phyloP scores from a whole-genome alignment of 2,888 invertebrate species.

The Apamea anceps region DNA sequence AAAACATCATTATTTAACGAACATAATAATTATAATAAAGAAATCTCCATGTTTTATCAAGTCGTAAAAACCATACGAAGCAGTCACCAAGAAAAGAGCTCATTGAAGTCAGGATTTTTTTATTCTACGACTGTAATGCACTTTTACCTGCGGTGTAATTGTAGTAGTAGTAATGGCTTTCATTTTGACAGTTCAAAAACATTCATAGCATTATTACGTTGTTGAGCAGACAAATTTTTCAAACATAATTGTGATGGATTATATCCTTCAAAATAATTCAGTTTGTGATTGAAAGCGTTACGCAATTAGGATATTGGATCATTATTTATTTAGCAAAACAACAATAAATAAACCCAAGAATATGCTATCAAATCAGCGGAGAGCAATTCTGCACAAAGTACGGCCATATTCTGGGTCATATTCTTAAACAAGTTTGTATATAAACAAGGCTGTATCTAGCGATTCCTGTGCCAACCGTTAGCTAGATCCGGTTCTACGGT shows the following conservation, averaged over 20 bases:
- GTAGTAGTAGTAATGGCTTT: background rate
- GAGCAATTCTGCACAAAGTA: constrained; percentile 42
- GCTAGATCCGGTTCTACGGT: constrained; percentile 54
- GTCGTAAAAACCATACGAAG: background rate
- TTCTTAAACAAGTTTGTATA: constrained; percentile 59
- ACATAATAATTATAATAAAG: background rate
- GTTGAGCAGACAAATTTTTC: background rate
- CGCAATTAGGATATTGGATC: background rate
- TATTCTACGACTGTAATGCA: background rate
- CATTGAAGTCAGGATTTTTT: background rate
- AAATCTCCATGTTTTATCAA: background rate
- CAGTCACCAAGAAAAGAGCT: background rate
- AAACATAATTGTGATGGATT: too few species aligned
- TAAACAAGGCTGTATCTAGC: constrained; percentile 62
- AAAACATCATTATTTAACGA: background rate
- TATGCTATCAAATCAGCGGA: constrained; percentile 9
- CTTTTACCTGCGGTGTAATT: too few species aligned
- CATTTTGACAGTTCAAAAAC: background rate
- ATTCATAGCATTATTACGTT: background rate
- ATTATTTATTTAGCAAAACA: background rate
- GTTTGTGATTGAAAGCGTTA: too few species aligned
- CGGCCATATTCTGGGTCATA: constrained; percentile 58
- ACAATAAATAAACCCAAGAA: background rate
- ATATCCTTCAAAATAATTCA: background rate
- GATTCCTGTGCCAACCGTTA: constrained; percentile 65